These are phyloP conservation scores for Acanthornis magna DNA, from an alignment of 2,797 vertebrate genomes.

Conservation along the genomic window DNA sequence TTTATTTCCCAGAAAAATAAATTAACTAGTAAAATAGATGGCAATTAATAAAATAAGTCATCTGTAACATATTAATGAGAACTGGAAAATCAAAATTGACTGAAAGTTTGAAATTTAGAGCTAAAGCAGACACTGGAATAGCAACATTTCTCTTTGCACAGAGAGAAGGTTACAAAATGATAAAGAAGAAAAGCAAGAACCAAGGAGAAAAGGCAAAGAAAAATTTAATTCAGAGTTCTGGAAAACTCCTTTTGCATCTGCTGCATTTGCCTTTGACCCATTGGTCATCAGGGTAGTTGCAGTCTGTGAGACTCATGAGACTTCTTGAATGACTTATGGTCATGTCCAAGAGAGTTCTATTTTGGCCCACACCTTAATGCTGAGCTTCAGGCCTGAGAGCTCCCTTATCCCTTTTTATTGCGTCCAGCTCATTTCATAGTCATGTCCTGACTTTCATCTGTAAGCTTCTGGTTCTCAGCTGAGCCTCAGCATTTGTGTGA, in stretches of 20 bases:
- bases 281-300: background rate
- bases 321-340: background rate
- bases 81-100: background rate
- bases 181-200: background rate
- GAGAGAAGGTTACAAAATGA: background rate
- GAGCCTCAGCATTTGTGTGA: background rate
- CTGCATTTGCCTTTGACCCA: background rate
- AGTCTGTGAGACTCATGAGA: background rate
- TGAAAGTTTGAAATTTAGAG: background rate
- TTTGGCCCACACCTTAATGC: background rate
- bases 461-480: background rate
- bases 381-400: background rate
- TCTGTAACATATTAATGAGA: background rate
- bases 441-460: background rate
- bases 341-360: background rate
- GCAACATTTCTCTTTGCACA: background rate
- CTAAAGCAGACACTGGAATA: background rate
- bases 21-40: constrained; percentile 1
- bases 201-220: background rate
- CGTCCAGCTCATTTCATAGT: background rate
- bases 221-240: background rate
- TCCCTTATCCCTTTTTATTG: background rate
- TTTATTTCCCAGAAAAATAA: constrained; percentile 57
- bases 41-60: constrained; percentile 8
- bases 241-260: background rate